Evolutionary conservation across 2,797 vertebrate species (phyloP), one percentile per base, ranked within the genome.

Genomic region (Helicolenus hilgendorfi): DNA sequence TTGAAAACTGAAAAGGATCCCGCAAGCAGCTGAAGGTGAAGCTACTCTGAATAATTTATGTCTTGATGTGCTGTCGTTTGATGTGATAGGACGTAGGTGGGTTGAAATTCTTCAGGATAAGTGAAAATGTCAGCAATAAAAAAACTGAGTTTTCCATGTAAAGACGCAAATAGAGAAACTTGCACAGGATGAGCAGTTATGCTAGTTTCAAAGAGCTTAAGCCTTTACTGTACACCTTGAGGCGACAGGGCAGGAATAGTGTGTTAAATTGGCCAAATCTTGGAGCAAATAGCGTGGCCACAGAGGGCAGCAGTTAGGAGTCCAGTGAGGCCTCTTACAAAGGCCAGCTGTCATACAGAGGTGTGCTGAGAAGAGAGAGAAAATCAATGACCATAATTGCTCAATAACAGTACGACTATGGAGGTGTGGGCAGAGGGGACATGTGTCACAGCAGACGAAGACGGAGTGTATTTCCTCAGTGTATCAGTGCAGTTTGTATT

Each of bases 351-450:
- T 96, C 94, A 94, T 94, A 87, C 81, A 87, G 87, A 87, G 86
- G 85, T 74, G 84, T 75, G 72, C 88, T 33, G 89, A 87, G 90
- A 79, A 77, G 62, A 80, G 88, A 91, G 73, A 91, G 81, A 85
- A 95, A 95, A 96, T 97, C 96, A 91, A 96, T 96, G 87, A 63
- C 79, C 87, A 91, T 97, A 95, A 96, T 93, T 96, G 94, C 91
- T 94, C 91, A 92, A 90, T 94, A 96, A 93, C 92, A 79, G 83
- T 65, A 72, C 3, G 62, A 69, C 7, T 55, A 87, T 85, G 53
- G 86, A 87, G 81, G 82, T 72, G 69, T 31, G 68, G 62, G 74
- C 81, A 79, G 63, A 77, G 49, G 33, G 74, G 67, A 74, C 88
- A 65, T 1, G 26, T 82, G 85, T 91, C 80, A 90, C 80, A 15